These are phyloP conservation scores for Microcebus ravelobensis DNA, from an alignment of 2,113 vertebrate species.

Conservation along the genomic window DNA sequence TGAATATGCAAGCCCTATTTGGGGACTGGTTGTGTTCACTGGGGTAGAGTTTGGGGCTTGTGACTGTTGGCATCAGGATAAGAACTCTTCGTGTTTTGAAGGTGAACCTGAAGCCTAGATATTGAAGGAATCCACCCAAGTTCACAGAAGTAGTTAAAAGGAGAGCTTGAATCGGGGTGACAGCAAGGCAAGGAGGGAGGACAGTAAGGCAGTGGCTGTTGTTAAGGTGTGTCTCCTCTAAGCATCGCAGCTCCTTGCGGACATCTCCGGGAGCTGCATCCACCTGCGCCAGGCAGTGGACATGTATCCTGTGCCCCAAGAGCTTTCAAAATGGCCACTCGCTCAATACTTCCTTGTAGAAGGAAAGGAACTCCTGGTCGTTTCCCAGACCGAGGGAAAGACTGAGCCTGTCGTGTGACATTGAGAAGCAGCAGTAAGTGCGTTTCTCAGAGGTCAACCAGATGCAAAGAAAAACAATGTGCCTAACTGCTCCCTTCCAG, in stretches of 20 bases:
- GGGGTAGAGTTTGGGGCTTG: too few relatives aligned
- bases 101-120: not conserved
- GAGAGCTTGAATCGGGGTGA: not conserved
- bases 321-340: not conserved
- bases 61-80: not conserved
- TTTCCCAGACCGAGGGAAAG: not conserved
- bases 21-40: accelerated
- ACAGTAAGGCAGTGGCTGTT: not conserved
- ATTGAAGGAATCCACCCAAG: too few relatives aligned
- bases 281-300: not conserved
- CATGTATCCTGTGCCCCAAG: not conserved
- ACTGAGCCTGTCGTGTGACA: not conserved
- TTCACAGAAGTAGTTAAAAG: not conserved
- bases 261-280: not conserved
- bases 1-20: not conserved
- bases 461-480: not conserved
- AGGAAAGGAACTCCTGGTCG: not conserved
- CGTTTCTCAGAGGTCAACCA: not conserved
- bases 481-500: not conserved
- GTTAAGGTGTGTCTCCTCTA: not conserved
- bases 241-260: not conserved
- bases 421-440: accelerated
- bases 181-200: too few relatives aligned
- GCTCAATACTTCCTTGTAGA: accelerated
- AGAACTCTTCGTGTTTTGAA: not conserved